Evolutionary conservation across 2,797 vertebrate genomes (phyloP).

Genomic region (Premnoplex brunnescens): DNA sequence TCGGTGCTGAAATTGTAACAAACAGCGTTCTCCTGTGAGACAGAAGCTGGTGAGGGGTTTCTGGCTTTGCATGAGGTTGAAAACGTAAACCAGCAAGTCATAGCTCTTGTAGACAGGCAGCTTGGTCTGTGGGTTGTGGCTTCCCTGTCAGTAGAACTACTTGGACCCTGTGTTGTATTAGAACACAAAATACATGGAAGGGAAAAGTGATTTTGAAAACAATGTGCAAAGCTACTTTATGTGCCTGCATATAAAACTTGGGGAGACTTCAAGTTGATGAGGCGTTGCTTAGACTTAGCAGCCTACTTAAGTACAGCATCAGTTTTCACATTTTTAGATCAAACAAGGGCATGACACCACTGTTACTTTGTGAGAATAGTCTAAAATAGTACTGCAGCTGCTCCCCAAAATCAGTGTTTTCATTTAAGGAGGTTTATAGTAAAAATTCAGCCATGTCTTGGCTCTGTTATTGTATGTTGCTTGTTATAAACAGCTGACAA

Average conservation of each 20-base stretch:
- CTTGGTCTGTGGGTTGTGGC: background rate
- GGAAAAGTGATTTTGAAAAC: background rate
- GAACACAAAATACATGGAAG: background rate
- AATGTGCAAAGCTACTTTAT: background rate
- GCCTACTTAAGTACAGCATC: background rate
- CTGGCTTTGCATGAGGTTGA: background rate
- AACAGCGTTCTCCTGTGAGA: background rate
- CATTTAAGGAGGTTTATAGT: background rate
- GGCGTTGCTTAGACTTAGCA: background rate
- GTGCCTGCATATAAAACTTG: background rate
- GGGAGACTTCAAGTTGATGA: background rate
- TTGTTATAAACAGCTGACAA: background rate
- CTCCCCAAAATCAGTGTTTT: background rate
- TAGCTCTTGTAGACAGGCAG: background rate
- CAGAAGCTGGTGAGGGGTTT: background rate
- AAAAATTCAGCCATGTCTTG: background rate
- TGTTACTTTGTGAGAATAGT: background rate
- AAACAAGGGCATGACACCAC: background rate
- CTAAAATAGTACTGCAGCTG: background rate
- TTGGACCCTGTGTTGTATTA: background rate
- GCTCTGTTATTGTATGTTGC: background rate
- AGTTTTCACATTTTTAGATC: background rate
- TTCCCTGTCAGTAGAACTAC: background rate
- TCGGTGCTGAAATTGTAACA: background rate
- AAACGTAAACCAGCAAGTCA: background rate